Evolutionary conservation across 2,888 invertebrate genomes (phyloP).

Genomic region (Cerastis rubricosa): DNA sequence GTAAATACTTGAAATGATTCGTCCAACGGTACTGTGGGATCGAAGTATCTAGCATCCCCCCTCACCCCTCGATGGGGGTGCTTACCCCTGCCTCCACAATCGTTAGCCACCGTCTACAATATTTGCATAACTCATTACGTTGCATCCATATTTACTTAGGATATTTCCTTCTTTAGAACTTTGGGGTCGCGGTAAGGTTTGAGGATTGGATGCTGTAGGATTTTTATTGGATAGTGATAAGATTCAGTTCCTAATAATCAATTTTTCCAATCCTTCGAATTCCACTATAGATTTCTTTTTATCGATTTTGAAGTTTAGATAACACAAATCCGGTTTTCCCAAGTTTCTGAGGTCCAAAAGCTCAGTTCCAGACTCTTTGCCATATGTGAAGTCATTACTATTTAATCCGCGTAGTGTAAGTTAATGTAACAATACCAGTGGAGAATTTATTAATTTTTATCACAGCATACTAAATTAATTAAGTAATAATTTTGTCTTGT

Average conservation of each 20-base stretch:
- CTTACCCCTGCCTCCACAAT: constrained; percentile 68
- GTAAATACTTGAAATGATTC: constrained; percentile 79
- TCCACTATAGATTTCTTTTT: neutral
- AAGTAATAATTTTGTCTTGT: too few species aligned
- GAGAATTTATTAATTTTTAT: neutral
- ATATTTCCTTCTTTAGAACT: constrained; percentile 83
- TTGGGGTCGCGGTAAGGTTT: constrained; percentile 61
- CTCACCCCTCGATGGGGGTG: constrained; percentile 45
- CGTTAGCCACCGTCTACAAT: constrained; percentile 85
- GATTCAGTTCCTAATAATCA: neutral
- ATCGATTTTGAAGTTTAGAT: neutral
- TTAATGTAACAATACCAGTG: neutral
- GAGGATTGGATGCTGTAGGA: constrained; percentile 57
- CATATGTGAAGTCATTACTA: neutral
- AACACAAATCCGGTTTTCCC: neutral
- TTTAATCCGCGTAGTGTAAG: neutral
- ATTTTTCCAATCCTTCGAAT: neutral
- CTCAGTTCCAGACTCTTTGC: neutral
- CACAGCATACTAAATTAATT: too few species aligned
- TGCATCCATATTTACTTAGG: constrained; percentile 90
- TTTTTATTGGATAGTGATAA: constrained; percentile 3
- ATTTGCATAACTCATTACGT: constrained; percentile 90
- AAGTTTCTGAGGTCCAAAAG: neutral
- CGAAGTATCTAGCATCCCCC: constrained; percentile 65
- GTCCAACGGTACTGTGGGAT: constrained; percentile 73